Evolutionary conservation across 2,113 vertebrate genomes (phyloP).

Genomic region (Cottus gobio): DNA sequence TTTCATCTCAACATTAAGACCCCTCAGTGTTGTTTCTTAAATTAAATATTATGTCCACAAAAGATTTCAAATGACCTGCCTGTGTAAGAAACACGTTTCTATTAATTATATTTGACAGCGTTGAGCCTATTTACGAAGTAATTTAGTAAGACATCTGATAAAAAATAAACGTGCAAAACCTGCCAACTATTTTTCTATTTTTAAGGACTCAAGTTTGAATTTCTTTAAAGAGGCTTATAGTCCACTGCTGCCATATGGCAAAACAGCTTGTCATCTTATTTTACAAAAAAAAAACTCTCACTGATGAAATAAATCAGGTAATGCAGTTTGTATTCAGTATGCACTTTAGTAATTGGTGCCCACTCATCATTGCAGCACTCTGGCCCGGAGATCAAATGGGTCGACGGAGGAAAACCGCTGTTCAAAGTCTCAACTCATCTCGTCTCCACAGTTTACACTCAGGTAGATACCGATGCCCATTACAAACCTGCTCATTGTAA

Average conservation of each 20-base stretch:
- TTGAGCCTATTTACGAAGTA: neutral
- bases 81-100: neutral
- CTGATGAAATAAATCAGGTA: neutral
- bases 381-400: slow-evolving; percentile 95
- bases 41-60: slow-evolving; percentile 1
- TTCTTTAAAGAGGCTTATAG: neutral
- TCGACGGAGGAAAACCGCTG: slow-evolving; percentile 93
- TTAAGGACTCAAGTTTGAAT: neutral
- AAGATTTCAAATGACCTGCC: neutral
- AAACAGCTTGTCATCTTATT: neutral
- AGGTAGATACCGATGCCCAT: slow-evolving; percentile 79
- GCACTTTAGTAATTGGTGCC: neutral
- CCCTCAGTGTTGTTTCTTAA: neutral
- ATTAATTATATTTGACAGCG: neutral
- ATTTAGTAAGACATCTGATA: neutral
- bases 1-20: neutral
- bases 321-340: neutral
- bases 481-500: neutral
- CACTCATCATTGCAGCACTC: slow-evolving; percentile 86
- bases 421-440: slow-evolving; percentile 95
- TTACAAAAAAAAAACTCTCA: neutral
- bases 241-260: neutral
- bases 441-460: slow-evolving; percentile 96
- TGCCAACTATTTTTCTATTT: neutral
- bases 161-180: neutral